Base-by-base conservation (phyloP, 2,888 invertebrate genomes). In the Idaea straminata region DNA sequence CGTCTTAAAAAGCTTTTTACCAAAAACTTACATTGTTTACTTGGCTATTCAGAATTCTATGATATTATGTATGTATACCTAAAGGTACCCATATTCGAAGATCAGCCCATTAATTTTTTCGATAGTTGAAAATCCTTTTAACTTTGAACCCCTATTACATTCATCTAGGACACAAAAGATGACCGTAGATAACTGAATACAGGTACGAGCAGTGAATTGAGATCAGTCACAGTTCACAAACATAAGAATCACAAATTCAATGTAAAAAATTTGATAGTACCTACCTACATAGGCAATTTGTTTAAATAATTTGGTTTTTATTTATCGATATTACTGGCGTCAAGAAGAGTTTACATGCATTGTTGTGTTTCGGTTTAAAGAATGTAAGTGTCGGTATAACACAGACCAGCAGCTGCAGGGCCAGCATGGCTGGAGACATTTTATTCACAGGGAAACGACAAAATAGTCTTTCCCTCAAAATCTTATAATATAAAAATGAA, bases 131-230 rank as follows among this genome's bases (percentile, higher is more conserved):
- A 47, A 47, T 47, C 47, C 47, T 6, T 47, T 47, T 10, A 47
- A 47, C 69, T 71, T 66, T 71, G 65, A 71, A 70, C 67, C 69
- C 72, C 61, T 69, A 65, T 61, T 70, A 72, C 68, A 72, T 70
- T 67, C 69, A 68, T 65, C 63, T 63, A 66, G 62, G 63, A 59
- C 59, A 74, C 71, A 72, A 74, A 66, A 70, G 71, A 64, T 59
- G 59, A 59, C 15, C 59, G 34, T 34, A 34, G 25, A 59, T 34
- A 59, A 59, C 59, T 47, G 15, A 58, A 16, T 58, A 58, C 68
- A 47, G 47, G 0, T 47, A 47, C 47, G 47, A 47, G 47, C 10
- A 47, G 7, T 47, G 0, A 13, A 47, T 47, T 47, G 7, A 47
- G 47, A 47, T 47, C 47, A 47, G 47, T 47, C 13, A 13, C 47